phyloP scores from a whole-genome alignment of 1,140 invertebrate species.

The Drosophila truncata region DNA sequence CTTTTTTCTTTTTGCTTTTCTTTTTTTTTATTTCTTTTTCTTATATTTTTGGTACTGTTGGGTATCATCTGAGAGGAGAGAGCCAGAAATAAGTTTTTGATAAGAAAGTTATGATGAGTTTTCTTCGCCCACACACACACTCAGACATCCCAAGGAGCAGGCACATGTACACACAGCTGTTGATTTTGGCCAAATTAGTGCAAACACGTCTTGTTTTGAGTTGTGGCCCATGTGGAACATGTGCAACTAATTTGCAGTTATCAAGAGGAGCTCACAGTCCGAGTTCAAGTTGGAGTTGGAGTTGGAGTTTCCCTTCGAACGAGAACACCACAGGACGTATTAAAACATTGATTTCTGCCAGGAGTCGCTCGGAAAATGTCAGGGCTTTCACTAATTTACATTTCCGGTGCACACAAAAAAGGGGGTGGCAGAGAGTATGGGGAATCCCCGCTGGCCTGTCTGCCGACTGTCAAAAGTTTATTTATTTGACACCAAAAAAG shows the following conservation, averaged over 20 bases:
- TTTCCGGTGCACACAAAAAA: conserved; percentile 37
- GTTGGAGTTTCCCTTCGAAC: not conserved
- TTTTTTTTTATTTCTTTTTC: conserved; percentile 1
- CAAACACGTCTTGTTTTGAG: conserved; percentile 81
- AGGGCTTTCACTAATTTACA: conserved; percentile 39
- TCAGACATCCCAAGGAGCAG: conserved; percentile 14
- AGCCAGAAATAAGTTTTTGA: conserved; percentile 74
- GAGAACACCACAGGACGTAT: not conserved
- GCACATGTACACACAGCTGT: conserved; percentile 76
- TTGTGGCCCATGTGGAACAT: conserved; percentile 71
- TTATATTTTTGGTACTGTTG: conserved; percentile 10
- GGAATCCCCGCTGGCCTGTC: conserved; percentile 54
- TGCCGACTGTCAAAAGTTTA: conserved; percentile 80
- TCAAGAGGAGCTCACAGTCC: conserved; percentile 26
- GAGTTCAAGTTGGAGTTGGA: not conserved
- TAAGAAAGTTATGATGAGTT: conserved; percentile 84
- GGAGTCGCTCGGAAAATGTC: not conserved
- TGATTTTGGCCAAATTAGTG: conserved; percentile 84
- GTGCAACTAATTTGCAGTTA: conserved; percentile 81
- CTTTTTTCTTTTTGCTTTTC: not conserved
- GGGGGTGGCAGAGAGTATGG: not conserved
- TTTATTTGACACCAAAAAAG: conserved; percentile 81
- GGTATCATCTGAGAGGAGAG: conserved; percentile 56
- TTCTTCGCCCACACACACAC: conserved; percentile 54
- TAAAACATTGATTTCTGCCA: conserved; percentile 29